phyloP scores from a whole-genome alignment of 2,888 invertebrate species.

The Emmelina monodactyla region DNA sequence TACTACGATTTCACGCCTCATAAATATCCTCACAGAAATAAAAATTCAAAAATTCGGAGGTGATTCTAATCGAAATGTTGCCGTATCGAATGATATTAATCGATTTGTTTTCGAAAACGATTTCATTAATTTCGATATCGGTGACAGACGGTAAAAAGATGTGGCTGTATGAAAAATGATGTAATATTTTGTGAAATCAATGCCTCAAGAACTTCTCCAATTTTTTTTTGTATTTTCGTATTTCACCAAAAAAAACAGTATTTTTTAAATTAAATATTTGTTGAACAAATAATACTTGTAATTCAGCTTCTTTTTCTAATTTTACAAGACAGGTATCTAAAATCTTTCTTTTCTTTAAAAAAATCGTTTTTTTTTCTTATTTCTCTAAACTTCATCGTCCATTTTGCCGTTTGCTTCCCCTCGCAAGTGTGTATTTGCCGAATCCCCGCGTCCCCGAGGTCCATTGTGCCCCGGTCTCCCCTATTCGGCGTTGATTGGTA shows the following conservation, averaged over 20 bases:
- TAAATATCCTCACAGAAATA: constrained; percentile 46
- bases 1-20: constrained; percentile 60
- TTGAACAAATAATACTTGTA: too few relatives aligned
- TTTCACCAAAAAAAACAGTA: too few relatives aligned
- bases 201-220: too few relatives aligned
- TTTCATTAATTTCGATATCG: constrained; percentile 36
- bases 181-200: constrained; percentile 10
- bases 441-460: constrained; percentile 21
- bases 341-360: too few relatives aligned
- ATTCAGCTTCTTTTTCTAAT: too few relatives aligned
- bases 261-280: too few relatives aligned
- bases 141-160: constrained; percentile 34
- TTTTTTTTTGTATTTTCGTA: too few relatives aligned
- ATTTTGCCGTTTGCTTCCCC: constrained; percentile 6
- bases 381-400: too few relatives aligned
- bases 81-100: constrained; percentile 61
- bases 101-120: constrained; percentile 56
- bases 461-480: constrained; percentile 25
- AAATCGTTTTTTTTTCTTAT: too few relatives aligned
- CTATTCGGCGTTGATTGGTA: constrained; percentile 53
- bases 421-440: not conserved
- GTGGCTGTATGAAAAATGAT: constrained; percentile 22
- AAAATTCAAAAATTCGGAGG: constrained; percentile 40
- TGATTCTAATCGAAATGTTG: constrained; percentile 37
- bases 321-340: too few relatives aligned